Conservation (phyloP, 1,140 invertebrate genomes). For the Plutomurus gul region DNA sequence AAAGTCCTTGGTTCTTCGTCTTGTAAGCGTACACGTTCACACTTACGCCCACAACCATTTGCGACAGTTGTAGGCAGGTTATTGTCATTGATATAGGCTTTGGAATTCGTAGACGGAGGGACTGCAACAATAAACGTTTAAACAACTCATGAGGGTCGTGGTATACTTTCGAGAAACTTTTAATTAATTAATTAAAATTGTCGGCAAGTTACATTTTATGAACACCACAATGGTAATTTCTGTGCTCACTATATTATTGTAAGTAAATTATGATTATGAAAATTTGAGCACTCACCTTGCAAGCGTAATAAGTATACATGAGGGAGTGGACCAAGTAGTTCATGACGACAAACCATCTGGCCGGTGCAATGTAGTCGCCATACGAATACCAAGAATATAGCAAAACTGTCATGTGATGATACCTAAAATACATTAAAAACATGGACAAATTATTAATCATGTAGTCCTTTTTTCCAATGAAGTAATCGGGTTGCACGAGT, state of each 20-base stretch:
- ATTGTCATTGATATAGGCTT: slow-evolving; percentile 87
- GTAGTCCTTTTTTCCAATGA: no score
- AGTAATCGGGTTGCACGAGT: no score
- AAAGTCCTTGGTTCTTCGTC: slow-evolving; percentile 62
- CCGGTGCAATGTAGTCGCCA: slow-evolving; percentile 93
- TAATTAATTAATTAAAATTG: neutral
- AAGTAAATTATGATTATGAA: neutral
- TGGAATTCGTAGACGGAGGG: slow-evolving; percentile 84
- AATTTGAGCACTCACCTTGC: slow-evolving; percentile 41
- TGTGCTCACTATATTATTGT: neutral
- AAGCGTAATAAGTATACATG: slow-evolving; percentile 65
- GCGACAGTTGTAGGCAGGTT: slow-evolving; percentile 85
- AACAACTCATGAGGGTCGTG: neutral
- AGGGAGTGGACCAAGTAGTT: slow-evolving; percentile 67
- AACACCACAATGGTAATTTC: no score
- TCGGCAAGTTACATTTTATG: no score
- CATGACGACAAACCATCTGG: slow-evolving; percentile 90
- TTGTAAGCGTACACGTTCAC: slow-evolving; percentile 87
- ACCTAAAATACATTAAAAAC: slow-evolving; percentile 64
- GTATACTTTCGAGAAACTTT: neutral
- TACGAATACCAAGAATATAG: slow-evolving; percentile 98
- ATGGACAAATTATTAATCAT: no score
- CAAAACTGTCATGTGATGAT: slow-evolving; percentile 86
- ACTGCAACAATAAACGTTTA: slow-evolving; percentile 30
- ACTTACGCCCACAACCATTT: slow-evolving; percentile 92